A percentile compares a stretch with the other conserved stretches of the same genome.
These are phyloP conservation scores for Watsonalla cultraria DNA, from an alignment of 2,888 invertebrate species.

Conservation along the genomic window DNA sequence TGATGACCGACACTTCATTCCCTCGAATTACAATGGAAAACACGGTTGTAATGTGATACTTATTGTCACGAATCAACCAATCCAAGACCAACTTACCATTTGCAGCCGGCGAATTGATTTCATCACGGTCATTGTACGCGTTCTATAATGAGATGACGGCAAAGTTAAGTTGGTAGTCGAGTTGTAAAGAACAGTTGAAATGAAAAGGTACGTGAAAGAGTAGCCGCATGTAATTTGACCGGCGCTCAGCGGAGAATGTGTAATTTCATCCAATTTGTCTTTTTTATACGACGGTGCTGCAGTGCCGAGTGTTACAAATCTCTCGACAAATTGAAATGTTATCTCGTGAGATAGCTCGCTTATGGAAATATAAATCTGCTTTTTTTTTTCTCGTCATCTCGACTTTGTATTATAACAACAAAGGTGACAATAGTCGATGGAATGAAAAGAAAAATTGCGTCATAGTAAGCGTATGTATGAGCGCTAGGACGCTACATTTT, in stretches of 20 bases:
- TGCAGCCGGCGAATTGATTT: conserved; percentile 8
- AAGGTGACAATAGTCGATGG: too few relatives aligned
- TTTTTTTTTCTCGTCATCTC: too few relatives aligned
- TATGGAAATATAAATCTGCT: too few relatives aligned
- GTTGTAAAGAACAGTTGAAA: conserved; percentile 28
- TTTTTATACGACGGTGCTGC: conserved; percentile 14
- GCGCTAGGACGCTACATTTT: too few relatives aligned
- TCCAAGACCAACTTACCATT: conserved; percentile 11
- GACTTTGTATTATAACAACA: too few relatives aligned
- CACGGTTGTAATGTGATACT: conserved; percentile 20
- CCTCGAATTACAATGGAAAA: background rate
- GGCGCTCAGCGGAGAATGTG: conserved; percentile 39
- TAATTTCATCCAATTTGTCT: conserved; percentile 63
- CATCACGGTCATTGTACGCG: background rate
- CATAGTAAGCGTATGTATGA: too few relatives aligned
- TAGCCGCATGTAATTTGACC: conserved; percentile 50
- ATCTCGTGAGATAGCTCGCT: background rate
- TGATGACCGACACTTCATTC: background rate
- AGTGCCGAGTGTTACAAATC: conserved; percentile 3
- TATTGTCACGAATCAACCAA: conserved; percentile 29
- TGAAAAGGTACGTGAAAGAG: conserved; percentile 46
- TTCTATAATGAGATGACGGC: conserved; percentile 1
- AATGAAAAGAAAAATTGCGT: too few relatives aligned
- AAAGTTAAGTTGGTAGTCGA: conserved; percentile 20
- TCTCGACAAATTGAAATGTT: conserved; percentile 5